Evolutionary conservation across 30 jellyfish, hydroid and myxozoan species (phyloP).

Genomic region (Turritopsis dohrnii): DNA sequence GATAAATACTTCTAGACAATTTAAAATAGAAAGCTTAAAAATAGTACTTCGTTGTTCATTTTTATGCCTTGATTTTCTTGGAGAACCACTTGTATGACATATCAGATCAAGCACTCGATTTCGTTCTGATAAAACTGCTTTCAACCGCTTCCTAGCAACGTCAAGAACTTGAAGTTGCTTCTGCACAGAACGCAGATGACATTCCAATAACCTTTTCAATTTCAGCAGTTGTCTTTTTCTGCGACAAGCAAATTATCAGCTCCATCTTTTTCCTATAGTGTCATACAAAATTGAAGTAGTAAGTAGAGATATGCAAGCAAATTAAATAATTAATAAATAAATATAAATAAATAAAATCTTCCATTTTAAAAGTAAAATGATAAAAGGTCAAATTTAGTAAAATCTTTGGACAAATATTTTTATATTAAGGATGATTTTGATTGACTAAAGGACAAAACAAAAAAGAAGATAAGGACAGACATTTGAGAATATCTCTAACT

Average conservation of each 20-base stretch:
- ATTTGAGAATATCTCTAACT: too few relatives aligned
- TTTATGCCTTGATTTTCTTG: conserved; percentile 7
- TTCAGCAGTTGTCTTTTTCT: conserved; percentile 59
- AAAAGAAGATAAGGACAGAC: too few relatives aligned
- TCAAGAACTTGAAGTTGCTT: conserved; percentile 74
- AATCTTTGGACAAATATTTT: too few relatives aligned
- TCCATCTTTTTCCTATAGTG: conserved; percentile 64
- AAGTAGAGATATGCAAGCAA: too few relatives aligned
- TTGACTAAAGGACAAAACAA: too few relatives aligned
- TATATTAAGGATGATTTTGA: too few relatives aligned
- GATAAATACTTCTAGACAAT: not conserved
- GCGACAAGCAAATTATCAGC: conserved; percentile 73
- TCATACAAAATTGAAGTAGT: too few relatives aligned
- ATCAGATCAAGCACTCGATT: conserved; percentile 72
- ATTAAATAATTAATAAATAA: too few relatives aligned
- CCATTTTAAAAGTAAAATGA: too few relatives aligned
- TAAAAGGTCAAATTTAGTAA: too few relatives aligned
- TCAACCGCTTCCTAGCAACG: conserved; percentile 66
- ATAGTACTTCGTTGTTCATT: not conserved
- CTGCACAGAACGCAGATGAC: conserved; percentile 75
- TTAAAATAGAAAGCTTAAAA: not conserved
- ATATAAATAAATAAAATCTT: too few relatives aligned
- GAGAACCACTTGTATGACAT: conserved; percentile 38
- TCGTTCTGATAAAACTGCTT: conserved; percentile 75
- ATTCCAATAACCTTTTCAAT: conserved; percentile 68